Conservation (phyloP, 2,888 invertebrate species). For the Pantelozetes paolii region DNA sequence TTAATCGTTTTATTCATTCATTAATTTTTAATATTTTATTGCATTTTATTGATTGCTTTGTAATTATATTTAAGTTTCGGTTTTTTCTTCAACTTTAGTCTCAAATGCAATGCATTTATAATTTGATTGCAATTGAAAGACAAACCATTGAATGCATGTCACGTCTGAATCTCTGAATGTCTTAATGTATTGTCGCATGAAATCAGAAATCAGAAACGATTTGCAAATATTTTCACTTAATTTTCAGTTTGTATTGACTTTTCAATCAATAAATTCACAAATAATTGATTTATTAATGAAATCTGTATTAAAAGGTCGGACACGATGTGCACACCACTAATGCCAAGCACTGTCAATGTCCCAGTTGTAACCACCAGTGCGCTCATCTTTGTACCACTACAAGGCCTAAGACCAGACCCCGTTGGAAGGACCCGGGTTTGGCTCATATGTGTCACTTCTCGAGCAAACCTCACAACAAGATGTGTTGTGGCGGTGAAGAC, state of each 20-base stretch:
- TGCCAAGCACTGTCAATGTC: slow-evolving; percentile 43
- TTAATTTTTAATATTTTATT: neutral
- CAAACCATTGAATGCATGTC: slow-evolving; percentile 28
- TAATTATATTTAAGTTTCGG: slow-evolving; percentile 9
- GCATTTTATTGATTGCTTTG: slow-evolving; percentile 11
- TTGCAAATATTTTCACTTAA: slow-evolving; percentile 21
- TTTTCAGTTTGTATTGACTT: neutral
- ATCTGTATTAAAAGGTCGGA: slow-evolving; percentile 39
- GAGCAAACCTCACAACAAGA: slow-evolving; percentile 43
- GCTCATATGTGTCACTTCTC: slow-evolving; percentile 45
- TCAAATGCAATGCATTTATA: neutral
- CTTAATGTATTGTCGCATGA: slow-evolving; percentile 17
- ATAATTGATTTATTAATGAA: neutral
- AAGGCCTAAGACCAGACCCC: slow-evolving; percentile 41
- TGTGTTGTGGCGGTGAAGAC: slow-evolving; percentile 46
- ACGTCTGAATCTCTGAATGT: neutral
- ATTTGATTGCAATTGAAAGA: neutral
- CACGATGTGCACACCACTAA: slow-evolving; percentile 44
- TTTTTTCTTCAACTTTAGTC: neutral
- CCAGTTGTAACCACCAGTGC: slow-evolving; percentile 44
- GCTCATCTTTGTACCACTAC: slow-evolving; percentile 43
- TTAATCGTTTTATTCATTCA: neutral
- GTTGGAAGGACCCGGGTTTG: slow-evolving; percentile 39
- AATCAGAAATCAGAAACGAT: slow-evolving; percentile 11
- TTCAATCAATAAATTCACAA: neutral